Base-by-base conservation (phyloP, 2,113 vertebrate genomes). In the Limanda limanda region DNA sequence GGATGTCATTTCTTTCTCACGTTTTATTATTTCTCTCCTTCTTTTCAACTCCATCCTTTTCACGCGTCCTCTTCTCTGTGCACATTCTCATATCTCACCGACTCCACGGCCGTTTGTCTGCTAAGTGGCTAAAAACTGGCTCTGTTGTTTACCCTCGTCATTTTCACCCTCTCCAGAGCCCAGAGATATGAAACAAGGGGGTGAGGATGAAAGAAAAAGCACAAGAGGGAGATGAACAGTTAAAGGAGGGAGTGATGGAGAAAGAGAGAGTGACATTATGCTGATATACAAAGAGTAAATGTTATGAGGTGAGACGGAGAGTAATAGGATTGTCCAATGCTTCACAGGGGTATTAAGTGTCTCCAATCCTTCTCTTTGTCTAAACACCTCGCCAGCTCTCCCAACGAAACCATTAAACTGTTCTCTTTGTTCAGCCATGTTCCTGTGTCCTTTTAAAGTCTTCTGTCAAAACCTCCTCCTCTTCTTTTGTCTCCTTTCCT, bases 311-410 rank as follows among this genome's bases (percentile, higher is more conserved):
- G 68, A 71, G 58, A 60, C 12, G 52, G 63, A 37, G 67, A 31
- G 75, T 77, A 81, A 48, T 59, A 37, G 65, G 67, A 59, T 61
- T 9, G n/a, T 57, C 74, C 61, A 5, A n/a, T 68, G 76, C 75
- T 58, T 84, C 72, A 74, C 72, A 78, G 14, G 72, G 25, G 73
- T 71, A 83, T 86, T 76, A 74, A 79, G 68, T 83, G 78, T 78
- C 72, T 57, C 65, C n/a, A 20, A 2, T n/a, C 51, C 1, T 51
- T 60, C 24, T 83, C 64, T 47, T 55, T 71, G 70, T 86, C 48
- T 80, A 75, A 86, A 90, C 77, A 82, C 51, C 52, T 85, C 21
- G 51, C 63, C 73, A 67, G 18, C 78, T 77, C 51, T 83, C 56
- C 52, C 54, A 47, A 76, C 6, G 2, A 2, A 20, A 18, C 69